phyloP scores from a whole-genome alignment of 2,888 invertebrate species.

The Cantharis rustica region DNA sequence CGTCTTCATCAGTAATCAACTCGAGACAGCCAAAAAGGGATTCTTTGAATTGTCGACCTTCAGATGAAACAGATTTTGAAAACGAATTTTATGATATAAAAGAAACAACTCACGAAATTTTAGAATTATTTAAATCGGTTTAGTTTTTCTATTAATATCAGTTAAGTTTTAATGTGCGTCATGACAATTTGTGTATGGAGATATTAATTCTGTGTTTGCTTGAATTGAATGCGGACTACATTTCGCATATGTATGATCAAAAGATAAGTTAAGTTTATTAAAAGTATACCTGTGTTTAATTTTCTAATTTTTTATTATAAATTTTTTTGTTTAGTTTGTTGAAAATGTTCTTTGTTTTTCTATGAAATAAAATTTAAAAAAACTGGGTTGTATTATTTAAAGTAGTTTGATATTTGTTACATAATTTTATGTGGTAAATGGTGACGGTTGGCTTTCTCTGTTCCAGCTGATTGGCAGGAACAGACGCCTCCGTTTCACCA shows the following conservation, averaged over 20 bases:
- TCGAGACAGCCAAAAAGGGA: neutral
- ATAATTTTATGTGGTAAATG: conserved; percentile 35
- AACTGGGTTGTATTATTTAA: neutral
- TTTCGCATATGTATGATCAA: neutral
- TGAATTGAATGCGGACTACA: neutral
- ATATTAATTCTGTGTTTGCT: neutral
- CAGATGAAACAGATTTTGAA: too few relatives aligned
- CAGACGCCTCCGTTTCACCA: conserved; percentile 41
- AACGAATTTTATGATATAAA: neutral
- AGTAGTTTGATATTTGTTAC: neutral
- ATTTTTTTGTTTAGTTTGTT: neutral
- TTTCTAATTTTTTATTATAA: neutral
- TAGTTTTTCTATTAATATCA: neutral
- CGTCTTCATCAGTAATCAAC: neutral
- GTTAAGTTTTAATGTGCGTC: neutral
- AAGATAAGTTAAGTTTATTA: neutral
- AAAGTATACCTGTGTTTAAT: neutral
- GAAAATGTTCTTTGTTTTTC: neutral
- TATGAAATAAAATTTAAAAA: neutral
- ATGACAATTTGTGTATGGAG: neutral
- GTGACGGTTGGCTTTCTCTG: conserved; percentile 48
- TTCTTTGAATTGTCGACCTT: neutral
- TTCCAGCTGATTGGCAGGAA: conserved; percentile 50
- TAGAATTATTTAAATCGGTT: neutral
- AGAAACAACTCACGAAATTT: neutral